These are phyloP conservation scores for Carposina sasakii DNA, from an alignment of 1,140 invertebrate species.

Conservation along the genomic window DNA sequence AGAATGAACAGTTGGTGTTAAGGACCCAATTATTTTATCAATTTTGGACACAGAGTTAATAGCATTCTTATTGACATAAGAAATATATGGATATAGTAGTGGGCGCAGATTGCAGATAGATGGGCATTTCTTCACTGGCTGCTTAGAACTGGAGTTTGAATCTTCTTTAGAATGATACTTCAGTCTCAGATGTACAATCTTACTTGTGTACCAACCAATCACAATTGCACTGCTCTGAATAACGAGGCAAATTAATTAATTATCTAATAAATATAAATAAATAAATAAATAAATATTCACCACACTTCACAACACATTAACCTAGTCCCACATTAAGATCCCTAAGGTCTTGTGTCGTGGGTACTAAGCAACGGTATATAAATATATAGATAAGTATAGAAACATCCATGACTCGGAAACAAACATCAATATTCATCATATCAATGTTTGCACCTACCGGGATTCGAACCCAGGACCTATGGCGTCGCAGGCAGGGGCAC, in stretches of 20 bases:
- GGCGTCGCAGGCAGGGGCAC: no score
- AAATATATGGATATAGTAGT: constrained; percentile 32
- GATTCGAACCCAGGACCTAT: no score
- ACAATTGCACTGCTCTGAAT: constrained; percentile 68
- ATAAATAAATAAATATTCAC: background rate
- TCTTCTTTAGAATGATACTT: constrained; percentile 41
- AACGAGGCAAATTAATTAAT: constrained; percentile 24
- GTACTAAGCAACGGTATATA: background rate
- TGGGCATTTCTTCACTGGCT: constrained; percentile 19
- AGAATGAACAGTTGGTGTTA: constrained; percentile 42
- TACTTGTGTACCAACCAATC: constrained; percentile 67
- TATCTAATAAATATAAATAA: background rate
- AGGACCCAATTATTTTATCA: constrained; percentile 25
- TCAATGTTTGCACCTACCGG: no score
- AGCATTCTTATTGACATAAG: constrained; percentile 26
- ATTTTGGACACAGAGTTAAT: constrained; percentile 26
- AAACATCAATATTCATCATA: no score
- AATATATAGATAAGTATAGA: background rate
- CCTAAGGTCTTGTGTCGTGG: no score
- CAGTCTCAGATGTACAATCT: constrained; percentile 55
- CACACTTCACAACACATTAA: background rate
- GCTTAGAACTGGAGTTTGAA: no score
- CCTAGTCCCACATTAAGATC: no score
- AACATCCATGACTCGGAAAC: no score
- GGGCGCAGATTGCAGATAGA: constrained; percentile 25